Conservation (phyloP, 2,797 vertebrate species). For the Premnoplex brunnescens region DNA sequence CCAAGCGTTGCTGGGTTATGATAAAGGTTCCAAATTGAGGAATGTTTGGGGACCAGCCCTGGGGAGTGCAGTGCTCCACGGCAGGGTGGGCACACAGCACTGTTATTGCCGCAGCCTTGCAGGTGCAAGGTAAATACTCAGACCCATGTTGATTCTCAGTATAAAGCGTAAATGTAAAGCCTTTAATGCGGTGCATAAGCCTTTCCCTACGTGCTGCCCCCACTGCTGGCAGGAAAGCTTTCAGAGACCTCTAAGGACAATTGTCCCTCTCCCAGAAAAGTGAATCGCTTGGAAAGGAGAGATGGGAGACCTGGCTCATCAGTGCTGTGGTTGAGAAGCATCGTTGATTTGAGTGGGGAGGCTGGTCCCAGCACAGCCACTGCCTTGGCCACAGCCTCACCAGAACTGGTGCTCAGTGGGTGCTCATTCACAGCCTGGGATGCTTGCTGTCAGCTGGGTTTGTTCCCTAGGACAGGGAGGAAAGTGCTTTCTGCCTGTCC, state of each 20-base stretch:
- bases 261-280: neutral
- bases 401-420: neutral
- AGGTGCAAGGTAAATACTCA: neutral
- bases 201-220: neutral
- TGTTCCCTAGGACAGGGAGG: neutral
- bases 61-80: neutral
- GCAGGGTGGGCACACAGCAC: fast-evolving
- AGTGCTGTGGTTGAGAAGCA: neutral
- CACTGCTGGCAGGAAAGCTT: fast-evolving
- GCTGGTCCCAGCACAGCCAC: fast-evolving
- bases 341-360: fast-evolving
- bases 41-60: neutral
- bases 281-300: fast-evolving
- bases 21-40: neutral
- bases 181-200: neutral
- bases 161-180: neutral
- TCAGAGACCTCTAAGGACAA: neutral
- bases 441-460: neutral
- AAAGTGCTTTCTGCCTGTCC: neutral
- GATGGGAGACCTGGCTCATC: neutral
- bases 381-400: fast-evolving
- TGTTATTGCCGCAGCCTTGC: neutral
- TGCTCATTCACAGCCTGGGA: neutral
- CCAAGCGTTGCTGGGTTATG: neutral
- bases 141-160: neutral